Percentiles rank a stretch among this genome's conserved stretches.
These are phyloP conservation scores for Epistrophe eligans DNA, from an alignment of 2,888 invertebrate species.

Conservation along the genomic window DNA sequence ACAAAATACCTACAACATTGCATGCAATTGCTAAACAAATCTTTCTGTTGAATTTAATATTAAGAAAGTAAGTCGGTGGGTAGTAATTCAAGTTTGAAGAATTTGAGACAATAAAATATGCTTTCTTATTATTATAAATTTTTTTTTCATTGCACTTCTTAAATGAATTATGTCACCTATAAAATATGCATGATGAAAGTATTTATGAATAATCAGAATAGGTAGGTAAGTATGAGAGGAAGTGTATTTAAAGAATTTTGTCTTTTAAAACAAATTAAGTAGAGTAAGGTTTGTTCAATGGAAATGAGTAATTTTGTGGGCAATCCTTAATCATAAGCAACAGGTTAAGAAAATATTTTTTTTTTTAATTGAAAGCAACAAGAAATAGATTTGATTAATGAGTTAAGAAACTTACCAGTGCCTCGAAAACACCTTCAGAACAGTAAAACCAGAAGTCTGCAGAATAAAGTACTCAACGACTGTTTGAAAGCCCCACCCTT, in stretches of 20 bases:
- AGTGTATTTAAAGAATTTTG: background rate
- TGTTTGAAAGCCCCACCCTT: slow-evolving; percentile 64
- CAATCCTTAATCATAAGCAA: background rate
- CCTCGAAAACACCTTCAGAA: background rate
- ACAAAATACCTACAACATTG: background rate
- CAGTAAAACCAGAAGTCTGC: slow-evolving; percentile 23
- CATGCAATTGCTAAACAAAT: background rate
- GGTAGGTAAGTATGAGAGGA: background rate
- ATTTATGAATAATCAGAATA: background rate
- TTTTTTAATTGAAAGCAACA: background rate
- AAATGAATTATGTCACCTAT: background rate
- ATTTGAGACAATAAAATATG: background rate
- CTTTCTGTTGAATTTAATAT: background rate
- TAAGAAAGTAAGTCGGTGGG: background rate
- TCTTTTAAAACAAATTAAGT: background rate
- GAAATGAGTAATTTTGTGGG: background rate
- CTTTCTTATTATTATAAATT: background rate
- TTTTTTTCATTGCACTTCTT: background rate
- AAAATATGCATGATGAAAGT: background rate
- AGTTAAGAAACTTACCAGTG: slow-evolving; percentile 47
- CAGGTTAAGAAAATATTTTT: background rate
- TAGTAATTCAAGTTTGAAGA: background rate
- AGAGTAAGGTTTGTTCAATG: background rate
- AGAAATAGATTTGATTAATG: background rate
- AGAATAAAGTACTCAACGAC: slow-evolving; percentile 2